These are phyloP conservation scores for Laothoe populi DNA, from an alignment of 2,888 invertebrate species.

Conservation along the genomic window DNA sequence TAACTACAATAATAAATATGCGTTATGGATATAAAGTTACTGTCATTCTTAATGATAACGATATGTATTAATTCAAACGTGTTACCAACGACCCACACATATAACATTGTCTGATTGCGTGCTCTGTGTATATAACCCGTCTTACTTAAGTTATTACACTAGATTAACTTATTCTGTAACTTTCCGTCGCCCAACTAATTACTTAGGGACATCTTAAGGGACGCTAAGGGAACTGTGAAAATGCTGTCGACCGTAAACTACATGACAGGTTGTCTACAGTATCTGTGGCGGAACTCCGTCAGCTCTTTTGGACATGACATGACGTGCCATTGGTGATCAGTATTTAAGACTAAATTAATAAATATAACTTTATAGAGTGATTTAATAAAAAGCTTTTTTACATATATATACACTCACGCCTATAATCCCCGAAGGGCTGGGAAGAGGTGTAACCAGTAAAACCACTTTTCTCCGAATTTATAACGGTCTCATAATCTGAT, in stretches of 20 bases:
- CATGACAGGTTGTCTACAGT: conserved; percentile 44
- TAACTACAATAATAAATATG: neutral
- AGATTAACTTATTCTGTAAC: conserved; percentile 39
- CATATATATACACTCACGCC: no score
- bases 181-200: conserved; percentile 43
- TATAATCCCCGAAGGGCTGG: no score
- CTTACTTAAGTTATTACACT: conserved; percentile 30
- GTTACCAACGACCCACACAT: neutral
- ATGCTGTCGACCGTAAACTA: conserved; percentile 42
- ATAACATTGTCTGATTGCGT: neutral
- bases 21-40: neutral
- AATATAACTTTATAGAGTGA: no score
- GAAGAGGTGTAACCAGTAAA: no score
- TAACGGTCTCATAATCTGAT: no score
- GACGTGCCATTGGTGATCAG: conserved; percentile 17
- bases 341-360: no score
- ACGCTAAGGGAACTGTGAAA: conserved; percentile 40
- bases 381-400: no score
- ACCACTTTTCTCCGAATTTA: no score
- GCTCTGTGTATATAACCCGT: neutral
- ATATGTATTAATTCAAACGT: conserved; percentile 1
- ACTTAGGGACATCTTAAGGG: conserved; percentile 42
- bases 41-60: neutral
- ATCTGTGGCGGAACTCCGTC: conserved; percentile 30
- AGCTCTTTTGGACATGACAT: conserved; percentile 6